A percentile compares a stretch with the other conserved stretches of the same genome.
Conservation (phyloP, 2,888 invertebrate genomes). For the Camptogramma bilineatum region DNA sequence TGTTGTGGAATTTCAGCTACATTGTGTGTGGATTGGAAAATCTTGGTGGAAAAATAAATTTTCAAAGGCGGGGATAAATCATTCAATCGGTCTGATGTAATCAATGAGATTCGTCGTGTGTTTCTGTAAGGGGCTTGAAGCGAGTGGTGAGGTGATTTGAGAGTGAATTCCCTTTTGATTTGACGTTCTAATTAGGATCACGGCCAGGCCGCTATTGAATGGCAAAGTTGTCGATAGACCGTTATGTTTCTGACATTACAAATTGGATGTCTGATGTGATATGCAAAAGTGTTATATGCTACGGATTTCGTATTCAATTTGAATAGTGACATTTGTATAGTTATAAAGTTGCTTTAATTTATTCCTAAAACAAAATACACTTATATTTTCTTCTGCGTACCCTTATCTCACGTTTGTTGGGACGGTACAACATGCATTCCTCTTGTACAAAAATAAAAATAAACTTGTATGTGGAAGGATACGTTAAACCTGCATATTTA, state of each 20-base stretch:
- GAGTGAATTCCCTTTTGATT: constrained; percentile 25
- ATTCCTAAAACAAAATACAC: too few relatives aligned
- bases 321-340: too few relatives aligned
- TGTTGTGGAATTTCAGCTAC: constrained; percentile 25
- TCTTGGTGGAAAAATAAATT: constrained; percentile 8
- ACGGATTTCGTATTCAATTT: not conserved
- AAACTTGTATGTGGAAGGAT: too few relatives aligned
- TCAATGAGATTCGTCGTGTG: constrained; percentile 13
- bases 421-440: too few relatives aligned
- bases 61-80: constrained; percentile 2
- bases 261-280: constrained; percentile 8
- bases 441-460: too few relatives aligned
- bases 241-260: constrained; percentile 9
- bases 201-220: constrained; percentile 25
- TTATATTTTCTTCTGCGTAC: too few relatives aligned
- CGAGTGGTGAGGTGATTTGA: constrained; percentile 15
- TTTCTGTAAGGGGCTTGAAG: constrained; percentile 21
- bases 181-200: constrained; percentile 37
- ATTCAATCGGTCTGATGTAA: constrained; percentile 1
- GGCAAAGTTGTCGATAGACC: constrained; percentile 8
- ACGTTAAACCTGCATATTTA: too few relatives aligned
- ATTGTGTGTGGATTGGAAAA: constrained; percentile 22
- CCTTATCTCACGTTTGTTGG: too few relatives aligned
- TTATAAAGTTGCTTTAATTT: too few relatives aligned
- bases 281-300: not conserved